phyloP scores from a whole-genome alignment of 2,113 vertebrate genomes.

The Syngnathus scovelli region DNA sequence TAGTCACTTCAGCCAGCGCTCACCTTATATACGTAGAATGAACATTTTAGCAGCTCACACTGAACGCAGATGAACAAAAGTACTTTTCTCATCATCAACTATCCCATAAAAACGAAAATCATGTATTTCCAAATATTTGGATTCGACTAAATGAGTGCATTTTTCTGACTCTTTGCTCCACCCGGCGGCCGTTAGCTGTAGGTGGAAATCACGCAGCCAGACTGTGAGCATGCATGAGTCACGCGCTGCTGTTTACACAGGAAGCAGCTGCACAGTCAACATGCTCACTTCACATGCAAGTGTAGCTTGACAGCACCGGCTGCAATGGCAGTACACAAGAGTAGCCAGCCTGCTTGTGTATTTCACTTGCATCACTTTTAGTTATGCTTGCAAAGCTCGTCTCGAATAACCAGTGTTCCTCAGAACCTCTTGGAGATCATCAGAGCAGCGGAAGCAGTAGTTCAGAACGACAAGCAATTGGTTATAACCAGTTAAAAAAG shows the following conservation, averaged over 20 bases:
- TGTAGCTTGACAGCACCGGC: neutral
- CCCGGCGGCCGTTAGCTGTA: constrained; percentile 27
- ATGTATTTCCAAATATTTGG: neutral
- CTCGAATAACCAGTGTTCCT: neutral
- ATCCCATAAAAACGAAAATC: too few species aligned
- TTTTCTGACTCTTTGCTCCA: constrained; percentile 26
- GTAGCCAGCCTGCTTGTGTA: neutral
- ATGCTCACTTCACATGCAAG: constrained; percentile 5
- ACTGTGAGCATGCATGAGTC: neutral
- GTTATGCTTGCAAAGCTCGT: neutral
- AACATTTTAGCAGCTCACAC: too few species aligned
- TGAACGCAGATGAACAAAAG: too few species aligned
- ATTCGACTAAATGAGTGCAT: neutral
- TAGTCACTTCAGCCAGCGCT: too few species aligned
- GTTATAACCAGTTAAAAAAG: constrained; percentile 1
- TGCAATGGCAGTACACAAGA: neutral
- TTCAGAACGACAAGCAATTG: neutral
- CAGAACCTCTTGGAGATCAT: neutral
- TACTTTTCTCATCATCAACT: too few species aligned
- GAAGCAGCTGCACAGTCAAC: constrained; percentile 48
- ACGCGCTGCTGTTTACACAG: constrained; percentile 21
- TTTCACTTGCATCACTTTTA: neutral
- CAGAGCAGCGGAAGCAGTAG: neutral
- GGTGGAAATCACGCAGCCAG: neutral
- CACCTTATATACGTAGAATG: too few species aligned